phyloP scores from a whole-genome alignment of 2,113 vertebrate species.

The Bos javanicus region DNA sequence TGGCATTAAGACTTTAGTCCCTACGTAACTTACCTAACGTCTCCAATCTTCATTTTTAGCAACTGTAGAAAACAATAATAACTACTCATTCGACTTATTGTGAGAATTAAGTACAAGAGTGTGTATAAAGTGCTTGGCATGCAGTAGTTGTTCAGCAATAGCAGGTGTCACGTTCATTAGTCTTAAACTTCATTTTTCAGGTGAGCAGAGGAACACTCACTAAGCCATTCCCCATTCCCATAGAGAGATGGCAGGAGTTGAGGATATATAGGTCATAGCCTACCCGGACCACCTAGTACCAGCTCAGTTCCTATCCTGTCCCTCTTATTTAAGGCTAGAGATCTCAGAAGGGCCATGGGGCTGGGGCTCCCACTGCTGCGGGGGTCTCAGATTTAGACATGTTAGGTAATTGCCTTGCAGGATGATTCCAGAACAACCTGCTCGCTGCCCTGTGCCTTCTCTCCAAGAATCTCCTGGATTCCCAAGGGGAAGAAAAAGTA shows the following conservation, averaged over 20 bases:
- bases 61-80: background rate
- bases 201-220: background rate
- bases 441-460: background rate
- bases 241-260: accelerated
- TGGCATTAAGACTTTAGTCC: background rate
- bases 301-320: background rate
- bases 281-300: background rate
- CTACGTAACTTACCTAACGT: background rate
- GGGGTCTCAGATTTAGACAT: background rate
- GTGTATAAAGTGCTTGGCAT: background rate
- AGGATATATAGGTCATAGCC: background rate
- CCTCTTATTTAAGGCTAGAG: background rate
- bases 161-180: background rate
- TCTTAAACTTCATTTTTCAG: background rate
- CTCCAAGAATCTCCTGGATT: background rate
- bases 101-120: background rate
- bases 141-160: background rate
- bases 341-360: background rate
- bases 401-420: background rate
- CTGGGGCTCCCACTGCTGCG: background rate
- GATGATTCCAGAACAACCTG: background rate
- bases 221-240: background rate
- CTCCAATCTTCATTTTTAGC: background rate
- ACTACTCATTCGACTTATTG: background rate
- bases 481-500: background rate